These are phyloP conservation scores for Ptiloglossa arizonensis DNA, from an alignment of 1,140 invertebrate species.

Conservation along the genomic window DNA sequence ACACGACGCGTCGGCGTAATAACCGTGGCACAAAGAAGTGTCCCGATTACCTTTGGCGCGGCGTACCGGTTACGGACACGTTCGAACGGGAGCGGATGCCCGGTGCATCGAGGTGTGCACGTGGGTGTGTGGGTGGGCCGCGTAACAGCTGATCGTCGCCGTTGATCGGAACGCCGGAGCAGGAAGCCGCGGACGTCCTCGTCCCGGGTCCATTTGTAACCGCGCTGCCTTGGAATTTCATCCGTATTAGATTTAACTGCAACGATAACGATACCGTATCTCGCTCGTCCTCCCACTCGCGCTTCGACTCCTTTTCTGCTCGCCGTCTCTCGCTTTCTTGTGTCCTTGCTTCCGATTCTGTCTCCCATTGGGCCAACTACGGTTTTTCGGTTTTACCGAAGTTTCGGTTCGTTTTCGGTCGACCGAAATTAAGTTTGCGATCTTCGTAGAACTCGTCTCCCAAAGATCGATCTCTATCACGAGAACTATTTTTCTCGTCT, in stretches of 20 bases:
- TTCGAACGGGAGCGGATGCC: conserved; percentile 9
- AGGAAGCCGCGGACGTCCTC: conserved; percentile 58
- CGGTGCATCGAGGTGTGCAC: conserved; percentile 13
- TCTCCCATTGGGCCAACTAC: neutral
- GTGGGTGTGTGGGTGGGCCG: conserved; percentile 50
- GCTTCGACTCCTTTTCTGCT: neutral
- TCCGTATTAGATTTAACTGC: conserved; percentile 67
- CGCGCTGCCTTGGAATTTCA: conserved; percentile 67
- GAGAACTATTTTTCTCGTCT: too few relatives aligned
- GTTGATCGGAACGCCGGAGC: conserved; percentile 62
- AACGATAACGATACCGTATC: conserved; percentile 63
- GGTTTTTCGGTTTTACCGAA: neutral
- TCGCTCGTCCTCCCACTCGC: conserved; percentile 1
- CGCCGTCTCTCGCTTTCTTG: neutral
- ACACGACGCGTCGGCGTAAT: conserved; percentile 30
- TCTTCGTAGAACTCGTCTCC: too few relatives aligned
- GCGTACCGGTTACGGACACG: conserved; percentile 22
- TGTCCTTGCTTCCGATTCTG: neutral
- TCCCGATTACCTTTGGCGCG: conserved; percentile 37
- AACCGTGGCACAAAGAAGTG: conserved; percentile 36
- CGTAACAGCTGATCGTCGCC: conserved; percentile 65
- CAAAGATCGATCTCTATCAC: too few relatives aligned
- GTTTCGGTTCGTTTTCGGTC: neutral
- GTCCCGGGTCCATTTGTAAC: conserved; percentile 71
- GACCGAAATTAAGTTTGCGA: too few relatives aligned